Evolutionary conservation across 2,113 vertebrate genomes (phyloP), one percentile per base, ranked within the genome.

Genomic region (Leucopternis melanops): DNA sequence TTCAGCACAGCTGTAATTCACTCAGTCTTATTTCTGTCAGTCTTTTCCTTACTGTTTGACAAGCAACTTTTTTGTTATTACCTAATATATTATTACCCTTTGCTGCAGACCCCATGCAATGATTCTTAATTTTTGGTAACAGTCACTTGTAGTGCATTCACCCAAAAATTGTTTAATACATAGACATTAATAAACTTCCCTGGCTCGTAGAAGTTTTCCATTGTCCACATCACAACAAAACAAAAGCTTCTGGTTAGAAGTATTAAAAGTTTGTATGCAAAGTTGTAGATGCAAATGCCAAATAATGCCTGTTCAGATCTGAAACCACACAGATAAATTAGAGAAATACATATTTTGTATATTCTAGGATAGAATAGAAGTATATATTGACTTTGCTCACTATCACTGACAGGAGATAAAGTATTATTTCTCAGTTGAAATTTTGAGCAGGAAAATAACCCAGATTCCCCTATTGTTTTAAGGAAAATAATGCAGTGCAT

Each of bases 201-300:
- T 9, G 8, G 21, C 6, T 18, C 11, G 27, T 38, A 85, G 13
- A 25, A 55, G 10, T 63, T 81, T 88, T 63, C 17, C 8, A 10
- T 42, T 67, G 6, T 4, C 32, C 11, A 16, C 22, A 59, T 59
- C 17, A 58, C 16, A 67, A 54, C 2, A 23, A 73, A 84, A 38
- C 8, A 91, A 44, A 74, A 77, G 1, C 3, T 86, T 80, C n/a
- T 75, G 36, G 20, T 31, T 20, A 73, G 31, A 90, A 81, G 5
- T 34, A 50, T 61, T 61, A 62, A 47, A 65, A 91, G 5, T 42
- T 9, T 7, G 0, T 29, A 82, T 29, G 20, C 10, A 22, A 63
- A 80, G 3, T 16, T 59, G 11, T 16, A 54, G 8, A 50, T 63
- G 20, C 5, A 8, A 45, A 45, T 65, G 8, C 0, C 0, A 58